These are phyloP conservation scores for Epicampocera succincta DNA, from an alignment of 2,888 invertebrate genomes.

Conservation along the genomic window DNA sequence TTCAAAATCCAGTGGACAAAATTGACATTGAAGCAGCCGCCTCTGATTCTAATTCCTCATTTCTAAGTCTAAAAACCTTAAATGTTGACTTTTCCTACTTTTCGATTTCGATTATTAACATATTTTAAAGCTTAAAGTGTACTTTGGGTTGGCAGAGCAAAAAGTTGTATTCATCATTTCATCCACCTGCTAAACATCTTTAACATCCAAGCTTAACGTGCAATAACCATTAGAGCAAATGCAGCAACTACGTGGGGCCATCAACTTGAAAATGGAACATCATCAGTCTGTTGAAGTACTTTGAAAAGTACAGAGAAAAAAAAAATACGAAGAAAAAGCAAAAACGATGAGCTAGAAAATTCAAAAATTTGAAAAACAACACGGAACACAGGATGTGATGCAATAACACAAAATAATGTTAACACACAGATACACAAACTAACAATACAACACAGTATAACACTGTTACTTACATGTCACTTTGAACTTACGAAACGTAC, in stretches of 20 bases:
- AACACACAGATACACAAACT: conserved; percentile 26
- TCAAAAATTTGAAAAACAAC: conserved; percentile 12
- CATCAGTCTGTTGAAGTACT: conserved; percentile 61
- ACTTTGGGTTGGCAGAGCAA: neutral
- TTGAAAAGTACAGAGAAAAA: conserved; percentile 18
- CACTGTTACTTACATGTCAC: conserved; percentile 25
- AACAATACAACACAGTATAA: conserved; percentile 11
- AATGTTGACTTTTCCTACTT: neutral
- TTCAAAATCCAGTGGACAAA: neutral
- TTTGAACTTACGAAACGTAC: conserved; percentile 20
- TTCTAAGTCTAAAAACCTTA: too few relatives aligned
- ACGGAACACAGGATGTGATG: conserved; percentile 40
- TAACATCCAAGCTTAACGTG: conserved; percentile 68
- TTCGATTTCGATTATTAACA: conserved; percentile 46
- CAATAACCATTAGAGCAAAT: conserved; percentile 69
- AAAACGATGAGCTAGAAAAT: conserved; percentile 4
- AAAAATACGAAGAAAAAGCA: too few relatives aligned
- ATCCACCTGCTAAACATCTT: conserved; percentile 68
- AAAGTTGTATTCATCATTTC: conserved; percentile 62
- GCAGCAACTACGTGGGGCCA: conserved; percentile 68
- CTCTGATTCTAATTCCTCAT: neutral
- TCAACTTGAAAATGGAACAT: conserved; percentile 62
- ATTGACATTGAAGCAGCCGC: neutral
- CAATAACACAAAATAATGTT: conserved; percentile 64
- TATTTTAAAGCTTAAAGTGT: conserved; percentile 54